Conservation (phyloP, 2,113 vertebrate genomes). For the Callospermophilus lateralis region DNA sequence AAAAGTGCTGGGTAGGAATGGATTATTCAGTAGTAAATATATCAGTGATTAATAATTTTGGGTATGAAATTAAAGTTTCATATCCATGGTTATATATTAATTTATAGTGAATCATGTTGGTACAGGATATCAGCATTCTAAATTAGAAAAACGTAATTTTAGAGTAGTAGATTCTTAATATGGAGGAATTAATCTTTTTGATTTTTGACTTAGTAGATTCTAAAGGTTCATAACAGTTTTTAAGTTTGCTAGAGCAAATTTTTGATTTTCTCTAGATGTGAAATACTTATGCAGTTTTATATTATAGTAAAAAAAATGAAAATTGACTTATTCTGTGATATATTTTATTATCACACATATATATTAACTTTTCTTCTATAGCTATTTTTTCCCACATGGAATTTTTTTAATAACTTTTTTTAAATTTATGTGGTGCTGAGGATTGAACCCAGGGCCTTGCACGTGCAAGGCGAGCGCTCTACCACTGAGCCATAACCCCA, state of each 20-base stretch:
- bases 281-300: background rate
- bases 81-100: slow-evolving; percentile 21
- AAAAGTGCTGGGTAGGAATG: slow-evolving; percentile 19
- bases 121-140: slow-evolving; percentile 32
- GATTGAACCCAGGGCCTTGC: no score
- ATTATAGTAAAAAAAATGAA: background rate
- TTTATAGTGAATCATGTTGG: background rate
- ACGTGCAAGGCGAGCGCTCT: no score
- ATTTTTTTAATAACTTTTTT: no score
- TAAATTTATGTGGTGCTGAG: no score
- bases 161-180: background rate
- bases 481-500: no score
- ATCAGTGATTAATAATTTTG: background rate
- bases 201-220: slow-evolving; percentile 4
- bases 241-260: background rate
- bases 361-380: background rate
- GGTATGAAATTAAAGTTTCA: slow-evolving; percentile 16
- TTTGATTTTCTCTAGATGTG: background rate
- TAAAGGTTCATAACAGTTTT: background rate
- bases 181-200: background rate
- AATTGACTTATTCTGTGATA: background rate
- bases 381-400: no score
- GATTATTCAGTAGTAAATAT: slow-evolving; percentile 1
- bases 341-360: background rate
- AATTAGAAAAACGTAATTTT: background rate